Conservation (phyloP, 1,140 invertebrate genomes). For the Eurosta solidaginis region DNA sequence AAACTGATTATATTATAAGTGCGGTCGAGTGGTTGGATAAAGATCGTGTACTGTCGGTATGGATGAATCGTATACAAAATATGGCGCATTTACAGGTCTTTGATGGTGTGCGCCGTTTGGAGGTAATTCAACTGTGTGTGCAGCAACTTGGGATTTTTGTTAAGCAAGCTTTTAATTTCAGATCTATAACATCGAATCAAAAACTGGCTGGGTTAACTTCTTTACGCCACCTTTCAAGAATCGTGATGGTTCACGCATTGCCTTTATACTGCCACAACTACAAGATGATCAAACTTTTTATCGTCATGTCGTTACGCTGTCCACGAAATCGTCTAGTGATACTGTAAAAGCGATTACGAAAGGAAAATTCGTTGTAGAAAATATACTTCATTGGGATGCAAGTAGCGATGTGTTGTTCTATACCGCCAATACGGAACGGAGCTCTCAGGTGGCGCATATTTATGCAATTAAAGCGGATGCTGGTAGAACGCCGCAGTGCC, state of each 20-base stretch:
- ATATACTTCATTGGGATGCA: slow-evolving; percentile 79
- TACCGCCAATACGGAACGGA: slow-evolving; percentile 64
- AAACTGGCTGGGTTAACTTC: slow-evolving; percentile 74
- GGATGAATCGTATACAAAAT: slow-evolving; percentile 90
- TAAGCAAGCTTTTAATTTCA: slow-evolving; percentile 9
- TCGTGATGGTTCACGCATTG: slow-evolving; percentile 64
- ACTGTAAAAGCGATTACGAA: slow-evolving; percentile 62
- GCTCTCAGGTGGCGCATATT: slow-evolving; percentile 66
- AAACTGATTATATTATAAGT: slow-evolving; percentile 52
- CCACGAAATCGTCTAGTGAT: slow-evolving; percentile 44
- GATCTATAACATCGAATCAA: slow-evolving; percentile 48
- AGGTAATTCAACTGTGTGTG: slow-evolving; percentile 34
- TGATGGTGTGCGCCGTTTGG: slow-evolving; percentile 42
- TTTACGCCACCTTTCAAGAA: slow-evolving; percentile 67
- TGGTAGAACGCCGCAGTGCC: slow-evolving; percentile 61
- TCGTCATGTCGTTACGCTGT: slow-evolving; percentile 70
- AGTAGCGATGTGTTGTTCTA: slow-evolving; percentile 71
- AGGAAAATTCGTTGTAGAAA: slow-evolving; percentile 78
- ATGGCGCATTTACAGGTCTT: slow-evolving; percentile 51
- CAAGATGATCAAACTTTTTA: slow-evolving; percentile 65
- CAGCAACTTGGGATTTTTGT: not conserved
- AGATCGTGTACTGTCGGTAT: slow-evolving; percentile 70
- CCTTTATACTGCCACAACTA: slow-evolving; percentile 68
- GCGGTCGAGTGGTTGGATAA: slow-evolving; percentile 74
- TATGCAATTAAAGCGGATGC: slow-evolving; percentile 61